These are phyloP conservation scores for Butorides virescens DNA, from an alignment of 2,113 vertebrate genomes.

Conservation along the genomic window DNA sequence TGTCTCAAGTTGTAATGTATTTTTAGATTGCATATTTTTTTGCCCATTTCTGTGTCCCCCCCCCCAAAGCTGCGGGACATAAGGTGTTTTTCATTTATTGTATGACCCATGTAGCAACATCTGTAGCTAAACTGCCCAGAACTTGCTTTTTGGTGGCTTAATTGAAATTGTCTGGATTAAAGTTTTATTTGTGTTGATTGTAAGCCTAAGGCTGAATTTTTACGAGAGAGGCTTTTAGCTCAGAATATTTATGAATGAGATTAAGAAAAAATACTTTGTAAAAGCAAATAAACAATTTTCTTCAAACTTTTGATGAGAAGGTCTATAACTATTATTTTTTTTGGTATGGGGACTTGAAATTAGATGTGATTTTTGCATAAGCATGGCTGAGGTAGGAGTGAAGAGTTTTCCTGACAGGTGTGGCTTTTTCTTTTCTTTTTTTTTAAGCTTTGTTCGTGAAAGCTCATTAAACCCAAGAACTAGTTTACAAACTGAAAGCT, in stretches of 20 bases:
- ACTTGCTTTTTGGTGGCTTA: background rate
- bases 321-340: background rate
- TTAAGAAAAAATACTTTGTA: background rate
- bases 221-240: background rate
- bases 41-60: background rate
- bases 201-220: background rate
- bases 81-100: background rate
- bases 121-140: background rate
- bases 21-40: background rate
- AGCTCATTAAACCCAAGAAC: background rate
- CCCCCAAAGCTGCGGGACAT: background rate
- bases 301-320: background rate
- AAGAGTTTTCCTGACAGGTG: background rate
- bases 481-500: background rate
- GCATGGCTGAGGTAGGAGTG: background rate
- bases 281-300: background rate
- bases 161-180: background rate
- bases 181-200: background rate
- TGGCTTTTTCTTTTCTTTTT: background rate
- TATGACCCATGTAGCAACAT: background rate
- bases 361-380: background rate
- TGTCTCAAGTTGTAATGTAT: background rate
- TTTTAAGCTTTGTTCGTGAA: background rate
- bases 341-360: background rate
- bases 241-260: background rate